Conservation (phyloP, 1,140 invertebrate species). For the Amyelois transitella region DNA sequence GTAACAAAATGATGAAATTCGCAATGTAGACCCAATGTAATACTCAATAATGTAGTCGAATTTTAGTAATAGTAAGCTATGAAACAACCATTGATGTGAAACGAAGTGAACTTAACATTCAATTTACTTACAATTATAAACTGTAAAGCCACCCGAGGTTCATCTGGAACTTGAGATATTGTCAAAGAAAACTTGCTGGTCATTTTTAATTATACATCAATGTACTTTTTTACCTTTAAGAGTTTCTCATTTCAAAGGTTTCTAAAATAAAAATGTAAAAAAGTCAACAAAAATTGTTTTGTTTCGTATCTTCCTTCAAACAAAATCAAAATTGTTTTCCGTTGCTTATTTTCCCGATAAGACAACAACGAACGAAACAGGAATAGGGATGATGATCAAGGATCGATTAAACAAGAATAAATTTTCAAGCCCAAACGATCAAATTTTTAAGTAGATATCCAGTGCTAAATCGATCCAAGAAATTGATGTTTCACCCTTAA, state of each 20-base stretch:
- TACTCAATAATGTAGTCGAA: neutral
- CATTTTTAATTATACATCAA: neutral
- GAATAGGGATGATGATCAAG: too few species aligned
- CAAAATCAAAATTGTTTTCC: too few species aligned
- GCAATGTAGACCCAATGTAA: neutral
- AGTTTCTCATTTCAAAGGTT: neutral
- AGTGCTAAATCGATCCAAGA: too few species aligned
- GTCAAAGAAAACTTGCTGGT: neutral
- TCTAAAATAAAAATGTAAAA: too few species aligned
- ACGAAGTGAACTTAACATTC: neutral
- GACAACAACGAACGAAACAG: too few species aligned
- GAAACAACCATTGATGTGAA: neutral
- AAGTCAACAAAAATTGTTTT: too few species aligned
- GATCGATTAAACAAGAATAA: too few species aligned
- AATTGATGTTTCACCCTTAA: too few species aligned
- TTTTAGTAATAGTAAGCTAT: neutral
- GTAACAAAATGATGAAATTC: constrained; percentile 9
- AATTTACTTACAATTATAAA: neutral
- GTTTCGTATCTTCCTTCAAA: too few species aligned
- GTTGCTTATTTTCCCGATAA: too few species aligned
- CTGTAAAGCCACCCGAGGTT: neutral
- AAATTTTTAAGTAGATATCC: too few species aligned
- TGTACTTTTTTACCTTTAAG: neutral
- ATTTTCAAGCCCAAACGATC: too few species aligned
- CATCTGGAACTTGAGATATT: neutral